Percentiles rank a stretch among this genome's conserved stretches.
phyloP scores from a whole-genome alignment of 1,140 invertebrate genomes.

The Xylocopa sonorina region DNA sequence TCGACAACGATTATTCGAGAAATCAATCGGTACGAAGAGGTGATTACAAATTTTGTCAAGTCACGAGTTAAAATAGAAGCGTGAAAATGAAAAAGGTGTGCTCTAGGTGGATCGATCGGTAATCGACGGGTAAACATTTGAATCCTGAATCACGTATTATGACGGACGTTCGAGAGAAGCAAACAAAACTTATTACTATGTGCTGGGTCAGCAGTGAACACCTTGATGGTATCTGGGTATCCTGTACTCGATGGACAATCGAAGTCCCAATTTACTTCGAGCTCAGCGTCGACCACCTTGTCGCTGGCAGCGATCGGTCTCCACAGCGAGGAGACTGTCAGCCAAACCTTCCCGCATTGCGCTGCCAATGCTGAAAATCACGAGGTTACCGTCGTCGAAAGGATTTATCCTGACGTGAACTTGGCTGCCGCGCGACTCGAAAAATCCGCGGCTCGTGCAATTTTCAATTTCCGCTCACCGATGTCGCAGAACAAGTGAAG shows the following conservation, averaged over 20 bases:
- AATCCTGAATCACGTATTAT: constrained; percentile 1
- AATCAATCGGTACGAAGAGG: background rate
- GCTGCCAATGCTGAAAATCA: constrained; percentile 62
- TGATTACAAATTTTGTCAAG: no score
- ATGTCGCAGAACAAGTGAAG: constrained; percentile 63
- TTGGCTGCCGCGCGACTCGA: no score
- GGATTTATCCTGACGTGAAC: background rate
- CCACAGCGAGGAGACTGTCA: constrained; percentile 80
- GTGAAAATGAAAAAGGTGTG: background rate
- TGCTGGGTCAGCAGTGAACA: constrained; percentile 73
- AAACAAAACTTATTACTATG: constrained; percentile 73
- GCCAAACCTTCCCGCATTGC: constrained; percentile 75
- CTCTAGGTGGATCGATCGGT: background rate
- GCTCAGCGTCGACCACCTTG: constrained; percentile 77
- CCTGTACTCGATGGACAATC: constrained; percentile 73
- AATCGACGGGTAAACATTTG: background rate
- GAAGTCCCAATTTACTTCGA: constrained; percentile 83
- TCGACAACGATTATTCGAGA: background rate
- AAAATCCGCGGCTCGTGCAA: no score
- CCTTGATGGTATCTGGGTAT: constrained; percentile 71
- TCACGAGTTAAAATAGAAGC: no score
- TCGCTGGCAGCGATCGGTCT: constrained; percentile 71
- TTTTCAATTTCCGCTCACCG: constrained; percentile 62
- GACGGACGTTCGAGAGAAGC: constrained; percentile 42
- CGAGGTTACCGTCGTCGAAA: background rate